phyloP scores from a whole-genome alignment of 2,113 vertebrate genomes.

The Misgurnus anguillicaudatus region DNA sequence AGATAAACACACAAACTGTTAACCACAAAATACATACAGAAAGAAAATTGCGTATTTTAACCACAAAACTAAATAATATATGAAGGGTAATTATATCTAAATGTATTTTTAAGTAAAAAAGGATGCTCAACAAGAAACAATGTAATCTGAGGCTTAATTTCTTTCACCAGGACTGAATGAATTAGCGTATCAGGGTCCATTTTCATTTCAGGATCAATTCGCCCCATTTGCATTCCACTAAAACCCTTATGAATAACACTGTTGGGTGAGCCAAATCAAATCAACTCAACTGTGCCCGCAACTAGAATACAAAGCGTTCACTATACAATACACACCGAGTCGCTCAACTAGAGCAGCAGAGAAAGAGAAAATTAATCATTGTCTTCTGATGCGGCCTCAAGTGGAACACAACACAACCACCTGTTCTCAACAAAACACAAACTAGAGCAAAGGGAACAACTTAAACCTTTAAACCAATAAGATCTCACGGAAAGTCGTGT shows the following conservation, averaged over 20 bases:
- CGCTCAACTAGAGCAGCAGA: neutral
- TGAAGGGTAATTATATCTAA: no score
- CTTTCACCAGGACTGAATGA: neutral
- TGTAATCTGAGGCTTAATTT: neutral
- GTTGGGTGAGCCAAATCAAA: constrained; percentile 14
- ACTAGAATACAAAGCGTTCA: neutral
- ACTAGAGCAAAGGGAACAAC: constrained; percentile 3
- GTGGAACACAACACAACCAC: constrained; percentile 32
- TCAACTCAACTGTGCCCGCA: neutral
- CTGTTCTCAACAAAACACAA: constrained; percentile 38
- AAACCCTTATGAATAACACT: constrained; percentile 10
- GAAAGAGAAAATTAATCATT: constrained; percentile 36
- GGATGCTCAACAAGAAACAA: no score
- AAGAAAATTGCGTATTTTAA: neutral
- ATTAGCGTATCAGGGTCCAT: no score
- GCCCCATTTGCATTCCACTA: neutral
- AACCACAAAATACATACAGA: neutral
- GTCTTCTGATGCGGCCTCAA: constrained; percentile 28
- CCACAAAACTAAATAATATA: neutral
- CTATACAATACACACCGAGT: neutral
- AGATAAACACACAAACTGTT: neutral
- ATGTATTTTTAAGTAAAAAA: no score
- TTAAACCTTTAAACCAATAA: no score
- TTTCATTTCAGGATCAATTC: no score
- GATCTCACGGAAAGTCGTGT: neutral